Evolutionary conservation across 1,140 invertebrate species (phyloP), one percentile per base, ranked within the genome.

Genomic region (Tigriopus japonicus): DNA sequence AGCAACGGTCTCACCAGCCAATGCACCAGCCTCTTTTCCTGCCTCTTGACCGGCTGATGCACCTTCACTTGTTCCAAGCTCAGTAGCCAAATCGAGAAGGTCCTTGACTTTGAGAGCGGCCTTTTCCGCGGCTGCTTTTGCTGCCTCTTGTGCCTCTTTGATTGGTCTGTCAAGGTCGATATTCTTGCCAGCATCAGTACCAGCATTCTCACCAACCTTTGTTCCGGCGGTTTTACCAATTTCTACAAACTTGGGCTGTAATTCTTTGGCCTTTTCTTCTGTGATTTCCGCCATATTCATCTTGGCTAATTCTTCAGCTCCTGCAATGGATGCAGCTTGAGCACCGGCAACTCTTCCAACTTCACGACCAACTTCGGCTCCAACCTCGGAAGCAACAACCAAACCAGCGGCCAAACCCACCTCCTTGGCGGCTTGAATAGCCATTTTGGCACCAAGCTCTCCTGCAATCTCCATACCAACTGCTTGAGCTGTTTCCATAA

Each of bases 251-350:
- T 56, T 9, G 24, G 49, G 14, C 41, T 61, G 45, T 6, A 61
- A 23, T 19, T 54, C 49, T 6, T 23, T 40, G 14, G 59, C 59
- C 28, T 61, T 61, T 19, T 61, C 59, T 41, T 61, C 59, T 2
- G 59, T 61, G 19, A 61, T 19, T 24, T 54, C 45, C 3, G 52
- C 49, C 21, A 61, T 19, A 17, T 61, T 51, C 59, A 61, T 61
- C 35, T 61, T 61, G 13, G 59, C 59, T 6, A 61, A 19, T 49
- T 61, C 52, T 21, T 61, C 59, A 60, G 59, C 59, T 54, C 19
- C 59, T 6, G 59, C 59, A 53, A 61, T 41, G 17, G 49, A 53
- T 1, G 59, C 59, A 24, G 59, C 59, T 40, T 61, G 59, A 13
- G 49, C 59, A 24, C 49, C 59, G 5, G 59, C 43, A 19, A 53